These are phyloP conservation scores for Rynchops niger DNA, from an alignment of 2,113 vertebrate genomes.

Conservation along the genomic window DNA sequence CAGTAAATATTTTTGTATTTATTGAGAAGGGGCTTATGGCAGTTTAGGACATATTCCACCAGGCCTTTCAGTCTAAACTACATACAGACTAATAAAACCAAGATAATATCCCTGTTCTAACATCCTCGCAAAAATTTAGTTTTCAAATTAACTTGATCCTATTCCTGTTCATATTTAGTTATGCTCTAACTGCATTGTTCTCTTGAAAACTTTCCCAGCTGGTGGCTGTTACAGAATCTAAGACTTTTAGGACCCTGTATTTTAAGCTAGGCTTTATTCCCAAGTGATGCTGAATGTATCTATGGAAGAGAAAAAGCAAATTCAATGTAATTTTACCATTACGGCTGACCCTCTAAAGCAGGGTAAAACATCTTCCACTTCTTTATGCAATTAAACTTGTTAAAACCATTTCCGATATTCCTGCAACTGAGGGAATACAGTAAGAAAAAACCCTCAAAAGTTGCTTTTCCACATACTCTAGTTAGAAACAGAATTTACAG, in stretches of 20 bases:
- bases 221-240: neutral
- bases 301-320: neutral
- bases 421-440: neutral
- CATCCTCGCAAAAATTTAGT: neutral
- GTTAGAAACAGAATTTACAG: neutral
- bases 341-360: neutral
- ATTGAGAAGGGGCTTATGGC: slow-evolving; percentile 72
- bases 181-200: neutral
- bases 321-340: neutral
- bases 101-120: neutral
- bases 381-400: neutral
- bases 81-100: neutral
- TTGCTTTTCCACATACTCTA: neutral
- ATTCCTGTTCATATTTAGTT: neutral
- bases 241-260: neutral
- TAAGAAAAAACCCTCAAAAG: neutral
- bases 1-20: slow-evolving; percentile 82
- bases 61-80: slow-evolving; percentile 52
- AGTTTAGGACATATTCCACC: slow-evolving; percentile 57
- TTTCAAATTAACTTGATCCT: neutral
- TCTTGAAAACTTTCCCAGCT: neutral
- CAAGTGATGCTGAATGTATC: neutral
- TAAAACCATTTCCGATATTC: neutral
- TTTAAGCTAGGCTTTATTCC: neutral
- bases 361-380: neutral